Evolutionary conservation across 2,113 vertebrate genomes (phyloP).

Genomic region (Corythornis cristatus): DNA sequence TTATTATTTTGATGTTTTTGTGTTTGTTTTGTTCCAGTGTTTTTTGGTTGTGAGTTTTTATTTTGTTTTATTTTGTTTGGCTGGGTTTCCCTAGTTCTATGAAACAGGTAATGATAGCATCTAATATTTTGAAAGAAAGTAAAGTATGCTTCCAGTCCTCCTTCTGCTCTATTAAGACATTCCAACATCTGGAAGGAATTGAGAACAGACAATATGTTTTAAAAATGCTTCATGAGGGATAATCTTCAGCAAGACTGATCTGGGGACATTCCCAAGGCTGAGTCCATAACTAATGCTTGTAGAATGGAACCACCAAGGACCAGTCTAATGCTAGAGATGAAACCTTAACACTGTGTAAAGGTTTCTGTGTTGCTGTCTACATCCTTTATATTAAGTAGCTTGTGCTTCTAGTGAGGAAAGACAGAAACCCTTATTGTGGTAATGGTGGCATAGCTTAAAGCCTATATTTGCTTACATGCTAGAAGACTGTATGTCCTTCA

Average conservation of each 20-base stretch:
- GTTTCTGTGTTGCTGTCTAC: not conserved
- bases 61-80: not conserved
- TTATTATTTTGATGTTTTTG: not conserved
- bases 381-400: not conserved
- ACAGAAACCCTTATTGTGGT: not conserved
- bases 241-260: not conserved
- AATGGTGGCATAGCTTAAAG: not conserved
- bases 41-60: no score
- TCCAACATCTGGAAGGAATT: not conserved
- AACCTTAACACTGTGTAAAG: not conserved
- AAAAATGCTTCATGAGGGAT: not conserved
- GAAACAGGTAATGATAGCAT: not conserved
- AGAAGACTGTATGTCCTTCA: not conserved
- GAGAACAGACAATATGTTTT: not conserved
- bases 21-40: no score
- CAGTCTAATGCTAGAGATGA: not conserved
- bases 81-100: not conserved
- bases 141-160: not conserved
- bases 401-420: not conserved
- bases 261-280: rapidly evolving
- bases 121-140: not conserved
- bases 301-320: not conserved
- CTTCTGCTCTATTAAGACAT: not conserved
- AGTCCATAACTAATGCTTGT: not conserved
- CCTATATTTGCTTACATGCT: not conserved